phyloP scores from a whole-genome alignment of 2,113 vertebrate species.

The Oreochromis aureus region DNA sequence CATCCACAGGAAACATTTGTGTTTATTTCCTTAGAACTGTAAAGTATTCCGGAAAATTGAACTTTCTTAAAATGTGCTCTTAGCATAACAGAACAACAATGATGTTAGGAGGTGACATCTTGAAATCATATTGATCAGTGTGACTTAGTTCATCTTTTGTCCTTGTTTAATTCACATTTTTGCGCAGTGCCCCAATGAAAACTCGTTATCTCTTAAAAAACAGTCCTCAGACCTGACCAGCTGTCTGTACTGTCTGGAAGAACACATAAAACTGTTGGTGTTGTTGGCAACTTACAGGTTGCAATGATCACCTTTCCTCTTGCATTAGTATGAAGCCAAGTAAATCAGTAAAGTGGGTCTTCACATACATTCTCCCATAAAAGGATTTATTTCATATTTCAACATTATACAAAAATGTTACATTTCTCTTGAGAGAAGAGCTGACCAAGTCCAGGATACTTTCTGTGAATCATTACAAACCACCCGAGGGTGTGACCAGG shows the following conservation, averaged over 20 bases:
- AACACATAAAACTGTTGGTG: rapidly evolving
- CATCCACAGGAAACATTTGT: not conserved
- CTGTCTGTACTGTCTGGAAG: not conserved
- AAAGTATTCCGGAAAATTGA: too few species aligned
- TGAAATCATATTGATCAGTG: not conserved
- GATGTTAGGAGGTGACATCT: not conserved
- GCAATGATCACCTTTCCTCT: rapidly evolving
- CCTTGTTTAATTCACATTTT: not conserved
- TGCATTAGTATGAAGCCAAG: not conserved
- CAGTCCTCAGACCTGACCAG: not conserved
- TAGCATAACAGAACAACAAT: not conserved
- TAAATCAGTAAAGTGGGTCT: not conserved
- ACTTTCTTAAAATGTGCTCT: not conserved
- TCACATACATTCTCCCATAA: not conserved
- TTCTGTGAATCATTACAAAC: not conserved
- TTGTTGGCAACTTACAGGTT: not conserved
- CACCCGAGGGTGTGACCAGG: not conserved
- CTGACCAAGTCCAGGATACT: not conserved
- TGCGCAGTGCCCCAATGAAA: rapidly evolving
- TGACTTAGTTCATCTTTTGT: rapidly evolving
- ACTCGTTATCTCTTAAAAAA: not conserved
- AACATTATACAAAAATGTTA: not conserved
- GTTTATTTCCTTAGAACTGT: not conserved
- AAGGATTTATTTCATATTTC: not conserved
- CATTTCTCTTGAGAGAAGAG: too few species aligned